Evolutionary conservation across 2,797 vertebrate genomes (phyloP).

Genomic region (Anniella stebbinsi): DNA sequence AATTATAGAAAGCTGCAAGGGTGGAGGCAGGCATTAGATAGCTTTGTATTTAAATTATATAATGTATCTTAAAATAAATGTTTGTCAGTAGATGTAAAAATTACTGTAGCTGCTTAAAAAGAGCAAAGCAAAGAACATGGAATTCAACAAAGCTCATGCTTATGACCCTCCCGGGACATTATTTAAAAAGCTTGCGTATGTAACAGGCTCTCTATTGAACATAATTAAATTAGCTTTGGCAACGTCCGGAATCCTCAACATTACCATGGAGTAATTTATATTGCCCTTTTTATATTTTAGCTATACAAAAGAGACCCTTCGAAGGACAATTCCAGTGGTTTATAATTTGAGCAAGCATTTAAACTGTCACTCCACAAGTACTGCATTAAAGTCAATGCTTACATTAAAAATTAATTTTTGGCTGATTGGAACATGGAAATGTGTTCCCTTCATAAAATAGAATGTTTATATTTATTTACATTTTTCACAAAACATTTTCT

Average conservation of each 20-base stretch:
- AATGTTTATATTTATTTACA: conserved; percentile 34
- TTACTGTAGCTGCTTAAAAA: neutral
- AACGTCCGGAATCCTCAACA: conserved; percentile 57
- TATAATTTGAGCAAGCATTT: conserved; percentile 42
- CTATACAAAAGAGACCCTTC: conserved; percentile 49
- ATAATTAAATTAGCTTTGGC: conserved; percentile 61
- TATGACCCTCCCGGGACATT: conserved; percentile 25
- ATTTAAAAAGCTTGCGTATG: conserved; percentile 58
- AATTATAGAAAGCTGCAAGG: neutral
- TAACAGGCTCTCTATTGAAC: conserved; percentile 54
- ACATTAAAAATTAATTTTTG: conserved; percentile 32
- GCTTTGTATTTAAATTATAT: neutral
- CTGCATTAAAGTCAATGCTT: conserved; percentile 14
- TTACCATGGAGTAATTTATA: conserved; percentile 41
- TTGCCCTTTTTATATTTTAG: conserved; percentile 37
- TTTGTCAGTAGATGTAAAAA: neutral
- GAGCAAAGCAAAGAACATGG: conserved; percentile 1
- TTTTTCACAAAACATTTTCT: neutral
- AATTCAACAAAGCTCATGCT: conserved; percentile 7
- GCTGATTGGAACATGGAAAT: conserved; percentile 47
- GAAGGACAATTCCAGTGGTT: neutral
- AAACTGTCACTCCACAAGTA: conserved; percentile 46
- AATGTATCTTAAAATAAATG: neutral
- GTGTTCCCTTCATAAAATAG: conserved; percentile 11
- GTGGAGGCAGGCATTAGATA: neutral